phyloP scores from a whole-genome alignment of 64 coral and sea anemone genomes.

The Stichodactyla helianthus region DNA sequence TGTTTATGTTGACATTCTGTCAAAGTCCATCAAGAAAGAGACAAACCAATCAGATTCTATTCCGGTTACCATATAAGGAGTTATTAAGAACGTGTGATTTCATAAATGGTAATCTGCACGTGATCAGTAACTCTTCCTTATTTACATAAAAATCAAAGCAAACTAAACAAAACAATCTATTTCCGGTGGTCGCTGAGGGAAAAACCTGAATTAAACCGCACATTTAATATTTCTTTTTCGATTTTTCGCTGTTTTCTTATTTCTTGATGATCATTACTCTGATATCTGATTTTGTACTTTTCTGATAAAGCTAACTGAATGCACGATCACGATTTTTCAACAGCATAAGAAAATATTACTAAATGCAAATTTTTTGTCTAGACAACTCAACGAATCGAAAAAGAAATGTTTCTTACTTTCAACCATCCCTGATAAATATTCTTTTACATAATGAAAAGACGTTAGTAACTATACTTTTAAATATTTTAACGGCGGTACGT shows the following conservation, averaged over 20 bases:
- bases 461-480: background rate
- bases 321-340: background rate
- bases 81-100: background rate
- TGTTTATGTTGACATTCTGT: constrained; percentile 99
- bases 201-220: constrained; percentile 13
- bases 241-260: background rate
- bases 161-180: background rate
- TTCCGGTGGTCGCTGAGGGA: constrained; percentile 18
- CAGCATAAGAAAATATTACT: background rate
- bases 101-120: constrained; percentile 2
- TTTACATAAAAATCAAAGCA: constrained; percentile 31
- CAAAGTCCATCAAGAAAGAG: constrained; percentile 59
- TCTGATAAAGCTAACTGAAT: background rate
- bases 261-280: background rate
- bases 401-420: background rate
- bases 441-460: background rate
- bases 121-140: background rate
- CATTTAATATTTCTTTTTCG: background rate
- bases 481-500: background rate
- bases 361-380: background rate
- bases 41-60: constrained; percentile 82
- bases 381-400: background rate
- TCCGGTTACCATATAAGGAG: constrained; percentile 68
- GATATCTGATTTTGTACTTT: background rate
- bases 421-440: background rate